Conservation (phyloP, 2,797 vertebrate genomes). For the Lithobates sylvaticus region DNA sequence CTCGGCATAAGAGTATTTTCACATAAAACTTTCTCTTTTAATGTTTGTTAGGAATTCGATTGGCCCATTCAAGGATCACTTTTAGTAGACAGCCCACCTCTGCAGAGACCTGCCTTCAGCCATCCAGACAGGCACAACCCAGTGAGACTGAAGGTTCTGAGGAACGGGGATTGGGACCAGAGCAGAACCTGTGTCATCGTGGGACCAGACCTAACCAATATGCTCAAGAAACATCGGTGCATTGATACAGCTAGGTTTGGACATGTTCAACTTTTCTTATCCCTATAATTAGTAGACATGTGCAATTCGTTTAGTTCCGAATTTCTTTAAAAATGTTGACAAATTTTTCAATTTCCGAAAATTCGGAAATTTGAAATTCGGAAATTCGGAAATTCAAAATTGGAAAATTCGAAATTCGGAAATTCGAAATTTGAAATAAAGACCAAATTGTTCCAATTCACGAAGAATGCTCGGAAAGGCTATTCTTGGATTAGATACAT, state of each 20-base stretch:
- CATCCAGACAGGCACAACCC: constrained; percentile 19
- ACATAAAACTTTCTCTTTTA: constrained; percentile 20
- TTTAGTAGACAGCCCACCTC: constrained; percentile 65
- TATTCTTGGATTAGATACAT: no score
- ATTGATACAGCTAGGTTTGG: constrained; percentile 73
- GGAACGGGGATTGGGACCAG: constrained; percentile 63
- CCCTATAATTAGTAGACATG: no score
- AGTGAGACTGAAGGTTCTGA: constrained; percentile 65
- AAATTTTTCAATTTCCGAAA: no score
- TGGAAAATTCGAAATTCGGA: no score
- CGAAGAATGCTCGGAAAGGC: no score
- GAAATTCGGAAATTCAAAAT: no score
- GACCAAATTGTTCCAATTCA: no score
- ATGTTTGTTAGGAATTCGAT: constrained; percentile 65
- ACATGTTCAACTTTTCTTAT: constrained; percentile 66
- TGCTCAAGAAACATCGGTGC: constrained; percentile 57
- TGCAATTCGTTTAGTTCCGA: no score
- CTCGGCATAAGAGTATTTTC: no score
- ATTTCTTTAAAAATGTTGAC: no score
- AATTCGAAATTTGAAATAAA: no score
- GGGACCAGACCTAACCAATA: constrained; percentile 54
- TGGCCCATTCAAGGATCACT: constrained; percentile 68
- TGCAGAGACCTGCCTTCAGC: constrained; percentile 60
- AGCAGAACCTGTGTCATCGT: constrained; percentile 40
- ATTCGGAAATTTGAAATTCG: no score